A percentile compares a stretch with the other conserved stretches of the same genome.
phyloP scores from a whole-genome alignment of 2,113 vertebrate species.

The cat (Felis catus) region DNA sequence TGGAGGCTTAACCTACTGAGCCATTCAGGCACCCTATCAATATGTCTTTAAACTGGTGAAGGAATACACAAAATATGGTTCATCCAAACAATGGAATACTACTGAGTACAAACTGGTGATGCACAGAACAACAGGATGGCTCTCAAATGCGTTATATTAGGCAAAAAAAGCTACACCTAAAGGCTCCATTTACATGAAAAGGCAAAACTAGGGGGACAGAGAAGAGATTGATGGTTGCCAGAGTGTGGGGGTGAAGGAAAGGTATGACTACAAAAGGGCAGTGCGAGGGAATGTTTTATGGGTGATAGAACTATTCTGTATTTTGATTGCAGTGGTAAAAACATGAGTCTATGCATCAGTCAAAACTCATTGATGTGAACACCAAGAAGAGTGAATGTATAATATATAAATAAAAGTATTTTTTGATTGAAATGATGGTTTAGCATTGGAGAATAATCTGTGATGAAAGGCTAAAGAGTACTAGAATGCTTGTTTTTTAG shows the following conservation, averaged over 20 bases:
- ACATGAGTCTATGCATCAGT: not conserved
- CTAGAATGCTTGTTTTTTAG: not conserved
- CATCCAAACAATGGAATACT: not conserved
- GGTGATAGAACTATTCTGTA: not conserved
- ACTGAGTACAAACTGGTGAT: not conserved
- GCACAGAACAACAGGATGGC: not conserved
- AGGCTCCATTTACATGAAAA: not conserved
- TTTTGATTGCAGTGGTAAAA: not conserved
- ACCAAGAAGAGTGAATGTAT: not conserved
- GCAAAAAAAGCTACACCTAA: not conserved
- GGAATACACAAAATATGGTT: not conserved
- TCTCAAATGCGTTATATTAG: not conserved
- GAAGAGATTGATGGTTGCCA: not conserved
- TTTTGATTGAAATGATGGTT: not conserved
- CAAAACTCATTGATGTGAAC: not conserved
- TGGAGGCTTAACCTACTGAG: too few species aligned
- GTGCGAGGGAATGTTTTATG: not conserved
- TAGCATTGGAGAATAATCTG: not conserved
- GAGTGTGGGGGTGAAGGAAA: not conserved
- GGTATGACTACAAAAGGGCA: not conserved
- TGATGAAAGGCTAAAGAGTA: slow-evolving; percentile 23
- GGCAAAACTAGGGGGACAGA: not conserved
- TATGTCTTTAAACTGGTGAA: not conserved
- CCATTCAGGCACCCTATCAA: not conserved
- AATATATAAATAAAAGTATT: not conserved